Conservation (phyloP, 1,140 invertebrate genomes). For the Portunus trituberculatus region DNA sequence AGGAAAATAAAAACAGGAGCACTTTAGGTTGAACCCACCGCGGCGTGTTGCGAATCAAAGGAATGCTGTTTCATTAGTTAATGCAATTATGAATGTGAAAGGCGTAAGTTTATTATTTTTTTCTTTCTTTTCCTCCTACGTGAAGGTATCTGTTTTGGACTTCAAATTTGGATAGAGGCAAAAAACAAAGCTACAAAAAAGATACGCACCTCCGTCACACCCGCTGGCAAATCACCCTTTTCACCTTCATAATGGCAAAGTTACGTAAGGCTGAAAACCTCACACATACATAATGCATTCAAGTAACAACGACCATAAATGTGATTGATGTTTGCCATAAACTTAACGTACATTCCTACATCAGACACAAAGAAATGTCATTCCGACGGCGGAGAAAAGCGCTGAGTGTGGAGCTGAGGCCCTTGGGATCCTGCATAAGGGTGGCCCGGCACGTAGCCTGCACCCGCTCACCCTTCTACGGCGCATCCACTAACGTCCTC, state of each 20-base stretch:
- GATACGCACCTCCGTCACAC: too few species aligned
- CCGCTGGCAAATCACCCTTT: background rate
- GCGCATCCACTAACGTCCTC: background rate
- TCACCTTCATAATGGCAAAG: background rate
- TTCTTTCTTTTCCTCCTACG: background rate
- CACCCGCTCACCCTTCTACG: background rate
- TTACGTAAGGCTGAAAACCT: background rate
- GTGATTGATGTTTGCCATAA: background rate
- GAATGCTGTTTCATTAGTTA: constrained; percentile 11
- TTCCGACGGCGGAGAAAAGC: background rate
- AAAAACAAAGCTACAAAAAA: background rate
- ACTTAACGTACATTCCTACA: background rate
- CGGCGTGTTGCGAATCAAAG: background rate
- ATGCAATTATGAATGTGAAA: background rate
- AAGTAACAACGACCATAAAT: background rate
- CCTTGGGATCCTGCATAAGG: too few species aligned
- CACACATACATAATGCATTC: constrained; percentile 7
- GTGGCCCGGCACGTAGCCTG: too few species aligned
- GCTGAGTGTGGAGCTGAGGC: too few species aligned
- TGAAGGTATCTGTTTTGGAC: background rate
- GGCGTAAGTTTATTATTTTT: background rate
- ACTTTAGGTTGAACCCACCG: background rate
- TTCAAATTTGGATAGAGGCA: background rate
- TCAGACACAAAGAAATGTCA: background rate
- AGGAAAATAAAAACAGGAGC: too few species aligned